These are phyloP conservation scores for Nineta flava DNA, from an alignment of 2,888 invertebrate species.

Conservation along the genomic window DNA sequence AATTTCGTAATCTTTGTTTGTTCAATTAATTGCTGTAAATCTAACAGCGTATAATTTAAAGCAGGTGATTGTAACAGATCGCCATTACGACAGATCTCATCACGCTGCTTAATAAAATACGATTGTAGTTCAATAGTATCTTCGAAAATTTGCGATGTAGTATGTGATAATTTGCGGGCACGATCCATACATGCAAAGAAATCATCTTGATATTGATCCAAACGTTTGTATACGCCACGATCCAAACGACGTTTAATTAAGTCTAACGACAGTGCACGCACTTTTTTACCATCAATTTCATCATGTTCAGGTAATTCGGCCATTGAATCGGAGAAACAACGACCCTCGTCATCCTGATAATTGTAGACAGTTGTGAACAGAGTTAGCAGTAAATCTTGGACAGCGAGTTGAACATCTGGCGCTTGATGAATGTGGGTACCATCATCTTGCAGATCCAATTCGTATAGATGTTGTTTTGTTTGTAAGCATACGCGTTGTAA, in stretches of 20 bases:
- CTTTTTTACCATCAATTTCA: constrained; percentile 47
- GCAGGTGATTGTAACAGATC: constrained; percentile 77
- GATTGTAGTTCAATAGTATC: constrained; percentile 88
- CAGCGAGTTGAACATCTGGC: constrained; percentile 76
- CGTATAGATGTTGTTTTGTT: constrained; percentile 74
- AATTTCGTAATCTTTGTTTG: constrained; percentile 59
- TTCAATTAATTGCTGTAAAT: constrained; percentile 61
- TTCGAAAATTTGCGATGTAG: constrained; percentile 91
- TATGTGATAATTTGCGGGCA: constrained; percentile 72
- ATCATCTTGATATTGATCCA: constrained; percentile 94
- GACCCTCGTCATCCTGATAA: constrained; percentile 91
- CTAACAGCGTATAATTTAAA: constrained; percentile 58
- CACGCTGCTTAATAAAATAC: constrained; percentile 68
- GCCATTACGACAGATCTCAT: constrained; percentile 56
- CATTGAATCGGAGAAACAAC: constrained; percentile 93
- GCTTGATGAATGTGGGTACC: constrained; percentile 66
- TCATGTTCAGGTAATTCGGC: constrained; percentile 85
- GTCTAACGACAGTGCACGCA: constrained; percentile 77
- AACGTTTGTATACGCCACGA: constrained; percentile 76
- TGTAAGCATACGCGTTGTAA: constrained; percentile 83
- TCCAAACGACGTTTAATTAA: constrained; percentile 86
- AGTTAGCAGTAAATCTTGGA: constrained; percentile 80
- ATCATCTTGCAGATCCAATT: constrained; percentile 8
- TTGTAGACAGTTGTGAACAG: constrained; percentile 90
- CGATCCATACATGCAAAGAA: constrained; percentile 85